These are phyloP conservation scores for Synanthedon formicaeformis DNA, from an alignment of 2,888 invertebrate genomes.

Conservation along the genomic window DNA sequence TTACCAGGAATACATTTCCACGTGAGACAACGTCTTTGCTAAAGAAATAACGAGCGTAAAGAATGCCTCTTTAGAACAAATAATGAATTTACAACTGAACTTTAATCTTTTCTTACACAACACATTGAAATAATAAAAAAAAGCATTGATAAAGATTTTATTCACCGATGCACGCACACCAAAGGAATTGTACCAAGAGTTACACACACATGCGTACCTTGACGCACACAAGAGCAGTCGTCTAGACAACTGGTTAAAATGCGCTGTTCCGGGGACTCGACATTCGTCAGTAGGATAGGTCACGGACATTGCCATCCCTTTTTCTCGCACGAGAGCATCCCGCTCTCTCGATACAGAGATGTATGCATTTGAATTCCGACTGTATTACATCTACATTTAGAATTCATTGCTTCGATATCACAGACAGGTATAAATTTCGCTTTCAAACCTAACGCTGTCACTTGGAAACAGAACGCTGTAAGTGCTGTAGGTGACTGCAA, in stretches of 20 bases:
- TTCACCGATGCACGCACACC: constrained; percentile 1
- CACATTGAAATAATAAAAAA: not conserved
- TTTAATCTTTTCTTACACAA: not conserved
- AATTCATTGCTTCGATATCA: not conserved
- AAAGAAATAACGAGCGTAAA: no score
- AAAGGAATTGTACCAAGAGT: not conserved
- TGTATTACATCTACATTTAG: constrained; percentile 11
- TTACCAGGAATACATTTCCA: no score
- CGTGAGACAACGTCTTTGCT: no score
- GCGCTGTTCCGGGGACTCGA: constrained; percentile 65
- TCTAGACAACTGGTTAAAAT: constrained; percentile 66
- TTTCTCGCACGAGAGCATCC: constrained; percentile 26
- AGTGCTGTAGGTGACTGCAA: constrained; percentile 4
- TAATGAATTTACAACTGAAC: no score
- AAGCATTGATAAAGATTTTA: not conserved
- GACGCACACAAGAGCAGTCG: constrained; percentile 31
- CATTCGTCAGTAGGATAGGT: constrained; percentile 71
- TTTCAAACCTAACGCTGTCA: constrained; percentile 45
- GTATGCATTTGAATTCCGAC: constrained; percentile 18
- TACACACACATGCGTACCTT: not conserved
- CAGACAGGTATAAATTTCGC: constrained; percentile 61
- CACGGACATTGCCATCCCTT: constrained; percentile 54
- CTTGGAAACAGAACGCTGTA: constrained; percentile 25
- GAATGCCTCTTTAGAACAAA: no score
- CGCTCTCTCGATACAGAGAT: constrained; percentile 18